Evolutionary conservation across 2,888 invertebrate genomes (phyloP).

Genomic region (Cheilosia variabilis): DNA sequence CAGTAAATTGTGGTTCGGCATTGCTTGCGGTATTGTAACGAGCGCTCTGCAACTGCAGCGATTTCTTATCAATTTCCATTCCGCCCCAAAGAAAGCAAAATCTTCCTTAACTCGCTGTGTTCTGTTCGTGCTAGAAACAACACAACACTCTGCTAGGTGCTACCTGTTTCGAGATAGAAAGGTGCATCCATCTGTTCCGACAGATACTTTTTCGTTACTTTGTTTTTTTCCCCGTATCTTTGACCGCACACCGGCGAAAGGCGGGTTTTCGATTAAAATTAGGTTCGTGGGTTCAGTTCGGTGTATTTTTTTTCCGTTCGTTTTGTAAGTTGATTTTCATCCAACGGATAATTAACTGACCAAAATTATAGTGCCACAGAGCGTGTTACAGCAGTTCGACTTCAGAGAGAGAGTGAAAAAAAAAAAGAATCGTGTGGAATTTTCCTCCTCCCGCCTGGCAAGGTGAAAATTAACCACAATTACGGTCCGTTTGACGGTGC

Average conservation of each 20-base stretch:
- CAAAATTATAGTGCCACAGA: slow-evolving; percentile 34
- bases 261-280: slow-evolving; percentile 53
- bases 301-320: slow-evolving; percentile 17
- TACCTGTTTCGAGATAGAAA: slow-evolving; percentile 67
- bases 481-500: slow-evolving; percentile 15
- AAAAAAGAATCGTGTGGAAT: slow-evolving; percentile 6
- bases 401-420: not conserved
- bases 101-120: slow-evolving; percentile 3
- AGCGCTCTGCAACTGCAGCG: not conserved
- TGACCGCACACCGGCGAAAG: slow-evolving; percentile 55
- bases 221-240: slow-evolving; percentile 12
- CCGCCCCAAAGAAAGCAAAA: slow-evolving; percentile 4
- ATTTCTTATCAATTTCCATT: slow-evolving; percentile 26
- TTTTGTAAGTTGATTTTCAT: slow-evolving; percentile 52
- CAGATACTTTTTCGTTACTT: slow-evolving; percentile 8
- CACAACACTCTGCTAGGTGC: slow-evolving; percentile 4
- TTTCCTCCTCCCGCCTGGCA: slow-evolving; percentile 10
- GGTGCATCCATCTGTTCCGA: slow-evolving; percentile 48
- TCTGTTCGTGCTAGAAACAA: not conserved
- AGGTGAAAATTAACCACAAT: slow-evolving; percentile 48
- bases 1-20: slow-evolving; percentile 52
- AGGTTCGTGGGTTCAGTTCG: slow-evolving; percentile 38
- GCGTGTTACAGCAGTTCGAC: slow-evolving; percentile 22
- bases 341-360: slow-evolving; percentile 47
- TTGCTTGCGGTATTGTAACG: slow-evolving; percentile 5